Base-by-base conservation (phyloP, 2,888 invertebrate genomes). In the Papilio gigon region DNA sequence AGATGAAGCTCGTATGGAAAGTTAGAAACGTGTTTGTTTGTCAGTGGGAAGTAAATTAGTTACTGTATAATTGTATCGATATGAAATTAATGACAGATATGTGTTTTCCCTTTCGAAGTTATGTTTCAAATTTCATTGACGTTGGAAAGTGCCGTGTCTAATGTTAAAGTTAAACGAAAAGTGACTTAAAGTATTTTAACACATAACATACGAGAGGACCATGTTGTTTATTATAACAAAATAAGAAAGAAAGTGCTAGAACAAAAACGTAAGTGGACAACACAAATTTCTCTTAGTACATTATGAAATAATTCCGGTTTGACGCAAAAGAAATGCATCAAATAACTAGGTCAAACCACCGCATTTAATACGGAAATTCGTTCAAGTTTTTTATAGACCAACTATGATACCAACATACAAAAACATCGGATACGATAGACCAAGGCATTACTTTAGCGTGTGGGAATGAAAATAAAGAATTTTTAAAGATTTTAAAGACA, bases 391-490 rank as follows among this genome's bases (percentile, higher is more conserved):
- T 82, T 82, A 75, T 73, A 73, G 75, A 74, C 75, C 74, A 74
- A 73, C 75, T 78, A 79, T 64, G 70, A 75, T 73, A 80, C 79
- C 80, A 80, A 80, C 77, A 77, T 78, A 79, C 79, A 82, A 86
- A 85, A 84, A 85, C 79, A 76, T 58, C 47, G 25, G 30, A 60
- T 30, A n/a, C 60, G 44, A 63, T 65, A 71, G 53, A 71, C 44
- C 65, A 65, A 30, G 17, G n/a, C 17, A n/a, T 27, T n/a, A 11
- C n/a, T 56, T 27, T 30, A 9, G 9, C 11, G 9, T 56, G 17
- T 4, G 30, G 2, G 4, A 27, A n/a, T 27, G 1, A 50, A 11
- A 56, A 56, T 17, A 4, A 17, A 14, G 17, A 30, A 2, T 0
- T 6, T 53, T 53, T 4, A 53, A 50, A n/a, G 4, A n/a, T 30